Conservation (phyloP, 2,888 invertebrate species). For the Amblyjoppa proteus region DNA sequence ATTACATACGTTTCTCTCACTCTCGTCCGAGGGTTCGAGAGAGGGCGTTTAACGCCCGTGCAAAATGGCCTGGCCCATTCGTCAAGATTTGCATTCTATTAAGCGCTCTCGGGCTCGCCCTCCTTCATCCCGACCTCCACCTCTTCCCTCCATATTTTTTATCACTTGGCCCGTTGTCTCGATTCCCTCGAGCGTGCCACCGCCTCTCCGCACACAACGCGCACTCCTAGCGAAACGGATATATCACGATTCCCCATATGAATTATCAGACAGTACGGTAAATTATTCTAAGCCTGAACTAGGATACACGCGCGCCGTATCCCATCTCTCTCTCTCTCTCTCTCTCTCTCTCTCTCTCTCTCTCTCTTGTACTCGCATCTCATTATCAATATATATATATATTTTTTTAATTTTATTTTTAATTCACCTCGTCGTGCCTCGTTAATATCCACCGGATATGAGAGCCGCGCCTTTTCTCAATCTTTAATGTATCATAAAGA, state of each 20-base stretch:
- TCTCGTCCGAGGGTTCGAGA: slow-evolving; percentile 44
- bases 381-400: not conserved
- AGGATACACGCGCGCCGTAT: slow-evolving; percentile 20
- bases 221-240: slow-evolving; percentile 27
- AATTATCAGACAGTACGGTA: slow-evolving; percentile 32
- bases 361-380: slow-evolving; percentile 28
- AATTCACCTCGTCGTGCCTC: slow-evolving; percentile 37
- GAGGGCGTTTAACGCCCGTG: slow-evolving; percentile 54
- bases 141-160: slow-evolving; percentile 22
- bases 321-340: slow-evolving; percentile 14
- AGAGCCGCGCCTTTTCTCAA: slow-evolving; percentile 22
- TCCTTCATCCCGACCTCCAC: not conserved
- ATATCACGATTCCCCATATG: slow-evolving; percentile 40
- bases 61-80: slow-evolving; percentile 63
- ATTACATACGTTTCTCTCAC: slow-evolving; percentile 66
- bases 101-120: slow-evolving; percentile 29
- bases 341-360: slow-evolving; percentile 18
- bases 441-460: slow-evolving; percentile 57
- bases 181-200: slow-evolving; percentile 35
- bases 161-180: slow-evolving; percentile 44
- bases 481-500: slow-evolving; percentile 51
- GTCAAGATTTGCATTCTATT: slow-evolving; percentile 71
- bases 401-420: not conserved
- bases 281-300: slow-evolving; percentile 46
- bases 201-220: not conserved